Evolutionary conservation across 2,113 vertebrate genomes (phyloP), one percentile per base, ranked within the genome.

Genomic region (Bubo bubo): DNA sequence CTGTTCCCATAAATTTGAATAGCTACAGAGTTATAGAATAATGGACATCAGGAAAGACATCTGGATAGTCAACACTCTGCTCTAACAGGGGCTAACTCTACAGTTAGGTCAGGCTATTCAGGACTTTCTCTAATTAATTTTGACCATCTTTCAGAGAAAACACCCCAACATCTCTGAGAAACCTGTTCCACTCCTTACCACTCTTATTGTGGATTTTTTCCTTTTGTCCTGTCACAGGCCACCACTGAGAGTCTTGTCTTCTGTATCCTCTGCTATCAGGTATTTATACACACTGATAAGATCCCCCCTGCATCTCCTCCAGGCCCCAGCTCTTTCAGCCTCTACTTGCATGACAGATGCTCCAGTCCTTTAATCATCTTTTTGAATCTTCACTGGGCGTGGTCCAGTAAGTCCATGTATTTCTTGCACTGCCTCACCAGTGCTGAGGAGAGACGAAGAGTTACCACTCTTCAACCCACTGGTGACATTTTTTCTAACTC

Each of bases 381-480:
- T 63, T 35, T 32, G 64, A 41, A 52, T 35, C 4, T 83, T 39
- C 27, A 24, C 17, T 56, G 50, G 24, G 30, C 18, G 56, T 6
- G 4, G 1, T 45, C 18, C 13, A 68, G 9, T 28, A 79, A 86
- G 12, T 79, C 34, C 68, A 56, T 2, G 2, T 28, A 64, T 28
- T 4, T 53, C 14, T 55, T 64, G 6, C 66, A 60, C 60, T 79
- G 27, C 50, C 16, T 68, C 55, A 49, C 14, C 14, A 41, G 22
- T 10, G 9, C 10, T 64, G 28, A 74, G 27, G 11, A 59, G 22
- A 74, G 24, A 63, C 6, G 8, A 55, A 59, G 10, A 30, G 30
- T 41, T 34, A 17, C 14, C 27, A 11, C 1, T 39, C 18, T 50
- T 77, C 18, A 59, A 17, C 1, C 3, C 1, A 1, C 9, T 30